Base-by-base conservation (phyloP, 2,888 invertebrate species). In the Noctua pronuba region DNA sequence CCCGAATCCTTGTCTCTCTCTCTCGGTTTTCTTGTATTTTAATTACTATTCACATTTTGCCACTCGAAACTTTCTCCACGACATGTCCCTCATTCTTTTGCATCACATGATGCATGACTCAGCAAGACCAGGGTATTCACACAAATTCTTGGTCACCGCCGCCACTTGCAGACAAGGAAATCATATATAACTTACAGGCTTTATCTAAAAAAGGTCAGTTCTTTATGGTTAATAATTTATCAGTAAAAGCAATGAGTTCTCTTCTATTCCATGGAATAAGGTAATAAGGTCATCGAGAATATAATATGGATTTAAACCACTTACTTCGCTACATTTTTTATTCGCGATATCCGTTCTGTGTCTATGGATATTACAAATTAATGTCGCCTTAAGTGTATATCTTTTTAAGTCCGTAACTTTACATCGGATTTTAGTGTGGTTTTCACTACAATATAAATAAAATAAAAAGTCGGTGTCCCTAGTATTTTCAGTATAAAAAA, bases 251-350 rank as follows among this genome's bases (percentile, higher is more conserved):
- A 24, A 28, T 65, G 65, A 65, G 64, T 21, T 58, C 5, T 41
- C 24, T 75, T 74, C 38, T 60, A 49, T 75, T 64, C 18, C 18
- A 44, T 24, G 21, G 8, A 18, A 44, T 18, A n/a, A n/a, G n/a
- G n/a, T 52, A 18, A 55, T 77, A 46, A 77, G 21, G 18, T 55
- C 52, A 28, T 44, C 7, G 44, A 55, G 44, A 13, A 76, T 65
- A 16, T 11, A 62, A 74, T 75, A 24, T 31, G 11, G 24, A 75
- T 38, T 64, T n/a, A 64, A 38, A 35, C n/a, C 31, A 28, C 8
- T 41, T 31, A 41, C 1, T 41, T 41, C 21, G 18, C n/a, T 5
- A 62, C 21, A 35, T 62, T 21, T 21, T 62, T 60, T 41, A 3
- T 60, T 31, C 10, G 8, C 49, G 21, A 7, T 49, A 49, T 49